phyloP scores from a whole-genome alignment of 1,140 invertebrate species.

The Drosophila dunni region DNA sequence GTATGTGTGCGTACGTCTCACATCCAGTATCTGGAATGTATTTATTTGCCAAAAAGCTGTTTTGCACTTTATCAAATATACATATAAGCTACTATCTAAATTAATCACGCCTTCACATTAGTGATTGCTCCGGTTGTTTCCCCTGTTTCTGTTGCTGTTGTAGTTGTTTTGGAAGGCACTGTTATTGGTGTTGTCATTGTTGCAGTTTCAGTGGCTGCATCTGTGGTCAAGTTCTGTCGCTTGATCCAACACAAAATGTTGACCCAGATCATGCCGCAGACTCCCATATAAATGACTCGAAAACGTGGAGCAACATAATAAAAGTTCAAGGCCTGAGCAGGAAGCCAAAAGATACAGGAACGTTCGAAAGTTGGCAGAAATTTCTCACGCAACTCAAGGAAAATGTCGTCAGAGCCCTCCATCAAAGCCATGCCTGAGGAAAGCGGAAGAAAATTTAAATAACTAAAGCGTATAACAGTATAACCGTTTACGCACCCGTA shows the following conservation, averaged over 20 bases:
- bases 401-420: constrained; percentile 88
- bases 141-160: constrained; percentile 4
- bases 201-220: constrained; percentile 14
- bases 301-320: constrained; percentile 88
- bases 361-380: constrained; percentile 89
- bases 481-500: constrained; percentile 86
- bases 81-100: constrained; percentile 46
- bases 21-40: constrained; percentile 41
- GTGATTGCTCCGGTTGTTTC: constrained; percentile 14
- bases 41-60: constrained; percentile 65
- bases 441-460: constrained; percentile 17
- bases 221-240: constrained; percentile 84
- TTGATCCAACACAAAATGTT: constrained; percentile 92
- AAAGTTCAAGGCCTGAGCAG: constrained; percentile 91
- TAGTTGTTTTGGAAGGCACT: constrained; percentile 16
- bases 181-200: background rate
- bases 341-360: constrained; percentile 92
- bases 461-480: background rate
- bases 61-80: constrained; percentile 55
- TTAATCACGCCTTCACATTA: constrained; percentile 35
- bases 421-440: constrained; percentile 90
- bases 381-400: constrained; percentile 90
- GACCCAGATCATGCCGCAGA: constrained; percentile 90
- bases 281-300: constrained; percentile 90
- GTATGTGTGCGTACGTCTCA: constrained; percentile 1